Base-by-base conservation (phyloP, 2,797 vertebrate genomes). In the Phyllotis vaccarum region DNA sequence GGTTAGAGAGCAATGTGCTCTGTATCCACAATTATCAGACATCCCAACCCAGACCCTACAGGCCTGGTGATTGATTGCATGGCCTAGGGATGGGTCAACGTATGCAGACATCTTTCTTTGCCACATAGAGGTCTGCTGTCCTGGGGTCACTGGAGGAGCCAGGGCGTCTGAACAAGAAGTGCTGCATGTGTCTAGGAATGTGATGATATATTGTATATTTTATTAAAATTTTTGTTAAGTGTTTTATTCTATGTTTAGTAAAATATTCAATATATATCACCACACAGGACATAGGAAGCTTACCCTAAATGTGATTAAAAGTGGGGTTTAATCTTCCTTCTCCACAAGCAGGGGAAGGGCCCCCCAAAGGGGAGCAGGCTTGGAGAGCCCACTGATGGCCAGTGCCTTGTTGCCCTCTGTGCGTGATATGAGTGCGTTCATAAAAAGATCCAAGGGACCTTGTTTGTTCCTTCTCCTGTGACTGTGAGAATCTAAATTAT, bases 251-350 rank as follows among this genome's bases (percentile, higher is more conserved):
- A 49, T 49, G 9, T 49, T 49, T 49, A 49, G 46, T 49, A 49
- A 49, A 49, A 49, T 49, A 49, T 49, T 49, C 46, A 49, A 49
- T 49, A 49, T 49, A 49, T 49, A 49, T n/a, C n/a, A n/a, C 46
- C 46, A 49, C 46, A 49, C 46, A 49, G 46, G 66, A 87, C 81
- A 85, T 64, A n/a, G 52, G 91, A 79, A 93, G 72, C 43, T 62
- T 6, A 24, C 40, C 62, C 66, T 92, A 40, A 92, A 68, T 16
- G 34, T 27, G 19, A 34, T 92, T 68, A 66, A 40, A 37, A 13
- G 19, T 72, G 21, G 49, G 37, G 52, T 81, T 46, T 70, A 75
- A 70, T 34, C 17, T 34, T 79, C 37, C 68, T 19, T 60, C 31
- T 46, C 60, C 70, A 4, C 16, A 82, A 86, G 62, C 21, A 40